These are phyloP conservation scores for Tortricodes alternella DNA, from an alignment of 2,888 invertebrate genomes.

Conservation along the genomic window DNA sequence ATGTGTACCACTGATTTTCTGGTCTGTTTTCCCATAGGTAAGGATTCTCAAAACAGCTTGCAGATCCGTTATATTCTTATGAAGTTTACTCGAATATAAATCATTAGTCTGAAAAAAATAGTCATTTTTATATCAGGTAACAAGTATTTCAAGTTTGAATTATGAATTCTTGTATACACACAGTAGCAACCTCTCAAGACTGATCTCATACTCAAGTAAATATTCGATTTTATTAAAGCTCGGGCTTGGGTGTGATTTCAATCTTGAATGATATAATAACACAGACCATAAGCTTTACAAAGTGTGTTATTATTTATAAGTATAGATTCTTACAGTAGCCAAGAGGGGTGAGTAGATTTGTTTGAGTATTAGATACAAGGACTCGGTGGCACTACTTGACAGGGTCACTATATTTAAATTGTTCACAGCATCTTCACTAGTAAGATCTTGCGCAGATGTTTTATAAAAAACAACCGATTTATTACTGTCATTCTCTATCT, in stretches of 20 bases:
- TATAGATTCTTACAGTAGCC: slow-evolving; percentile 52
- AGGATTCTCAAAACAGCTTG: slow-evolving; percentile 68
- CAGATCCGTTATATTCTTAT: slow-evolving; percentile 68
- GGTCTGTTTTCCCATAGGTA: slow-evolving; percentile 64
- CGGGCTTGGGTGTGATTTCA: too few species aligned
- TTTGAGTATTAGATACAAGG: slow-evolving; percentile 68
- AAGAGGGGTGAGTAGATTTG: slow-evolving; percentile 73
- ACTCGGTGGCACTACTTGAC: slow-evolving; percentile 63
- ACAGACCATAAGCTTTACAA: not conserved
- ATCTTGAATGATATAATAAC: too few species aligned
- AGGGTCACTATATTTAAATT: slow-evolving; percentile 67
- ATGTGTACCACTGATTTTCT: slow-evolving; percentile 60
- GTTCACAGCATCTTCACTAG: slow-evolving; percentile 50
- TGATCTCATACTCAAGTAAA: too few species aligned
- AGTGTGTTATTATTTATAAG: not conserved
- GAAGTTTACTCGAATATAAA: slow-evolving; percentile 67
- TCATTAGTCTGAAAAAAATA: slow-evolving; percentile 60
- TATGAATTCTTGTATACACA: too few species aligned
- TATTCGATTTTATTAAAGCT: too few species aligned
- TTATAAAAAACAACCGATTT: slow-evolving; percentile 76
- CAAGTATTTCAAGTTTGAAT: too few species aligned
- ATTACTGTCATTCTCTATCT: slow-evolving; percentile 56
- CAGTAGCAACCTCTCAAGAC: too few species aligned
- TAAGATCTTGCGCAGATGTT: slow-evolving; percentile 51
- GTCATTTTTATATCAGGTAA: not conserved